A percentile compares a stretch with the other conserved stretches of the same genome.
Evolutionary conservation across 2,888 invertebrate genomes (phyloP).

Genomic region (Drosophila merina): DNA sequence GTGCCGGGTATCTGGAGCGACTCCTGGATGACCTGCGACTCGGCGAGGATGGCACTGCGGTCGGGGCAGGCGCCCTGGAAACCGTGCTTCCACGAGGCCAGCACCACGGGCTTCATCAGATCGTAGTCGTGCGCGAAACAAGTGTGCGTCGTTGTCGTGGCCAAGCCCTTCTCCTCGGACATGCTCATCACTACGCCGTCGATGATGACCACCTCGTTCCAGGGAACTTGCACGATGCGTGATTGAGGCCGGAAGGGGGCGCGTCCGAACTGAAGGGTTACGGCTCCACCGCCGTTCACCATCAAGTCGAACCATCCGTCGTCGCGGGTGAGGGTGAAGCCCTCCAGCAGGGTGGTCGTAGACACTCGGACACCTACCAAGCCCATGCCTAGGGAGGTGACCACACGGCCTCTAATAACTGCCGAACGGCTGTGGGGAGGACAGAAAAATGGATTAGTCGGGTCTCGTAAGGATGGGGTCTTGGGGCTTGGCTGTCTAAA

Average conservation of each 20-base stretch:
- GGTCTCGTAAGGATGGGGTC: constrained; percentile 39
- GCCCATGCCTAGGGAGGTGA: constrained; percentile 95
- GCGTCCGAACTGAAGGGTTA: constrained; percentile 96
- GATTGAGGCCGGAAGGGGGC: constrained; percentile 95
- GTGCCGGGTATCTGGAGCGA: constrained; percentile 97
- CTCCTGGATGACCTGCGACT: constrained; percentile 97
- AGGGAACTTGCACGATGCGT: constrained; percentile 95
- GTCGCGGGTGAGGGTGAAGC: constrained; percentile 96
- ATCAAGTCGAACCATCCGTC: constrained; percentile 99
- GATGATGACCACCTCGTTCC: constrained; percentile 99
- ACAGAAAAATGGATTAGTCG: constrained; percentile 54
- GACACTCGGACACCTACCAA: constrained; percentile 98
- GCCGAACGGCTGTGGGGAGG: constrained; percentile 92
- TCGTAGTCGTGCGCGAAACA: constrained; percentile 96
- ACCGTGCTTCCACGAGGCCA: constrained; percentile 97
- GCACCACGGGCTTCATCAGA: constrained; percentile 95
- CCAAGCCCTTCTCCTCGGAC: constrained; percentile 90
- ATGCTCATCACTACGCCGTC: constrained; percentile 93
- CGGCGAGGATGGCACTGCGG: constrained; percentile 94
- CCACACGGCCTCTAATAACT: constrained; percentile 97
- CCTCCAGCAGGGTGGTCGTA: constrained; percentile 96
- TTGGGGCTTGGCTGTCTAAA: constrained; percentile 15
- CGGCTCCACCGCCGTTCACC: constrained; percentile 99
- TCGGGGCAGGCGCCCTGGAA: constrained; percentile 98
- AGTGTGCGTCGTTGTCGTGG: constrained; percentile 88